Percentiles rank a stretch among this genome's conserved stretches.
Evolutionary conservation across 2,113 vertebrate genomes (phyloP).

Genomic region (Platysteira castanea): DNA sequence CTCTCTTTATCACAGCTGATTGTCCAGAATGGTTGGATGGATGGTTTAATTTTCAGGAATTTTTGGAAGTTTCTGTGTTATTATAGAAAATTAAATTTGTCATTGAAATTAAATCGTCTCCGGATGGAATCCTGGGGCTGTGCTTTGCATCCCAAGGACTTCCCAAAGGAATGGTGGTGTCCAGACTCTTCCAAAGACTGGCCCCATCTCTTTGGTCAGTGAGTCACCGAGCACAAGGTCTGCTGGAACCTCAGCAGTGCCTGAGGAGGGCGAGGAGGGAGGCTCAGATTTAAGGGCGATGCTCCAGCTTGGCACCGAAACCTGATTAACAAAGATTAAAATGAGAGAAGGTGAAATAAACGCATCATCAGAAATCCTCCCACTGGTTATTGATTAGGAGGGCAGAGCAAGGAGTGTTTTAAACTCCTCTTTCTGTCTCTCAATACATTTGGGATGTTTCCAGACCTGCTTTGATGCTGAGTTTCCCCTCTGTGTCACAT

Average conservation of each 20-base stretch:
- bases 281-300: not conserved
- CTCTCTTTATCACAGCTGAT: not conserved
- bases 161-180: rapidly evolving
- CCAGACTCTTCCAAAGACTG: not conserved
- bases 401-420: not conserved
- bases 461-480: not conserved
- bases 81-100: not conserved
- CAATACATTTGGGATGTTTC: not conserved
- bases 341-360: not conserved
- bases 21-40: not conserved
- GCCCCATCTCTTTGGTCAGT: not conserved
- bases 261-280: not conserved
- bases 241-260: not conserved
- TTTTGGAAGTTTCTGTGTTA: not conserved
- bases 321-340: not conserved
- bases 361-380: not conserved
- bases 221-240: not conserved
- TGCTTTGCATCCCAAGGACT: not conserved
- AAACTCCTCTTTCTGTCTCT: not conserved
- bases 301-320: not conserved
- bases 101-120: not conserved
- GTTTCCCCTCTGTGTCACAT: not conserved
- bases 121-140: not conserved
- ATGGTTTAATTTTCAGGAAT: not conserved
- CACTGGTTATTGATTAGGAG: not conserved